A percentile compares a stretch with the other conserved stretches of the same genome.
Conservation (phyloP, 2,113 vertebrate genomes). For the Pampusana beccarii region DNA sequence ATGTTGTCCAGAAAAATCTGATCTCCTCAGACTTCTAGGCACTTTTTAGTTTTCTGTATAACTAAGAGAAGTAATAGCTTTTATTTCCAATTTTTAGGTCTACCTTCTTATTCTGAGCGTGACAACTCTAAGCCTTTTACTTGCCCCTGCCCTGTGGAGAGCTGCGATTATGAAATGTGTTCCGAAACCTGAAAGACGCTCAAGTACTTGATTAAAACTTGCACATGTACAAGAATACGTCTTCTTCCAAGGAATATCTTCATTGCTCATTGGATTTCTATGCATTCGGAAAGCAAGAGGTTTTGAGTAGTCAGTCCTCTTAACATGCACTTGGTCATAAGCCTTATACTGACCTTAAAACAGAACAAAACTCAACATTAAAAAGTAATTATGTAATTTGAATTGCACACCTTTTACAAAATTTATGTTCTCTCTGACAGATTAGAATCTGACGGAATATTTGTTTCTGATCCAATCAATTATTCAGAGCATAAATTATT, state of each 20-base stretch:
- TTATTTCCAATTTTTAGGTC: constrained; percentile 78
- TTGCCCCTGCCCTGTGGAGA: constrained; percentile 93
- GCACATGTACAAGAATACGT: neutral
- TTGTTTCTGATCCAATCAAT: neutral
- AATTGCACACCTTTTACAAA: constrained; percentile 10
- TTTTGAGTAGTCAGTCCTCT: constrained; percentile 18
- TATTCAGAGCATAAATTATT: constrained; percentile 1
- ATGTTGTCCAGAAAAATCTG: neutral
- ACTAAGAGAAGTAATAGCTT: neutral
- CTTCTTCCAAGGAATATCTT: neutral
- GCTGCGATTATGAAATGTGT: constrained; percentile 83
- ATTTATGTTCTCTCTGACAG: neutral
- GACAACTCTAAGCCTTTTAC: constrained; percentile 91
- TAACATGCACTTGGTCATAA: neutral
- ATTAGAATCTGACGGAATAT: neutral
- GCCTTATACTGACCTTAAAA: constrained; percentile 33
- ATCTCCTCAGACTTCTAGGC: neutral
- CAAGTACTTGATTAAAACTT: constrained; percentile 76
- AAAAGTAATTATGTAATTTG: neutral
- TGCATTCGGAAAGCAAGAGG: neutral
- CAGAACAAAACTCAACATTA: neutral
- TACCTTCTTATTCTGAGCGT: constrained; percentile 96
- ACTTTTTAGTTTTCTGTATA: neutral
- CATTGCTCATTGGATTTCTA: constrained; percentile 20
- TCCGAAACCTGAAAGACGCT: constrained; percentile 80